Conservation (phyloP, 2,888 invertebrate genomes). For the Brachylomia viminalis region DNA sequence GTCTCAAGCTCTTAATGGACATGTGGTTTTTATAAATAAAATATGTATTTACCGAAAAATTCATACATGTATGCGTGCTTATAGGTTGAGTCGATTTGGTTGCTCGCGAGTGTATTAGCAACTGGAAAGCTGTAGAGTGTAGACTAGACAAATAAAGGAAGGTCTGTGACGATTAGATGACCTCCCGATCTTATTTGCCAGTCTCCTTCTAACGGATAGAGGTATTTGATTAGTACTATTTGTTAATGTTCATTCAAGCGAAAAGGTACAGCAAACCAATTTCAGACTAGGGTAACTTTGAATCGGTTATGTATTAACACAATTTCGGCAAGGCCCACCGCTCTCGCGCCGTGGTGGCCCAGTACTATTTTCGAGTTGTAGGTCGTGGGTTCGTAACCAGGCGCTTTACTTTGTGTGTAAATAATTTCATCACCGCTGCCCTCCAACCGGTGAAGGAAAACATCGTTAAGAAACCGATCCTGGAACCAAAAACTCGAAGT, state of each 20-base stretch:
- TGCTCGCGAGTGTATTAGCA: background rate
- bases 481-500: background rate
- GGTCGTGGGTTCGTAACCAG: background rate
- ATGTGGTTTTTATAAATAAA: too few species aligned
- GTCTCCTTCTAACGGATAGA: constrained; percentile 19
- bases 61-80: too few species aligned
- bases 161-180: constrained; percentile 4
- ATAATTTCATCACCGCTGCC: background rate
- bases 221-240: constrained; percentile 54
- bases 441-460: background rate
- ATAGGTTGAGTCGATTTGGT: too few species aligned
- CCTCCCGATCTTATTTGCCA: constrained; percentile 34
- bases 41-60: too few species aligned
- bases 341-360: background rate
- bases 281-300: constrained; percentile 47
- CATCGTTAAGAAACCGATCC: background rate
- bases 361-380: background rate
- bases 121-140: background rate
- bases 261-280: constrained; percentile 48
- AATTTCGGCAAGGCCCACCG: constrained; percentile 32
- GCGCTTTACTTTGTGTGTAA: background rate
- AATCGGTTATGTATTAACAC: constrained; percentile 37
- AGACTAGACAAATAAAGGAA: constrained; percentile 13
- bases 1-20: too few species aligned
- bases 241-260: constrained; percentile 37